These are phyloP conservation scores for Chrysolina oricalcia DNA, from an alignment of 2,888 invertebrate species.

Conservation along the genomic window DNA sequence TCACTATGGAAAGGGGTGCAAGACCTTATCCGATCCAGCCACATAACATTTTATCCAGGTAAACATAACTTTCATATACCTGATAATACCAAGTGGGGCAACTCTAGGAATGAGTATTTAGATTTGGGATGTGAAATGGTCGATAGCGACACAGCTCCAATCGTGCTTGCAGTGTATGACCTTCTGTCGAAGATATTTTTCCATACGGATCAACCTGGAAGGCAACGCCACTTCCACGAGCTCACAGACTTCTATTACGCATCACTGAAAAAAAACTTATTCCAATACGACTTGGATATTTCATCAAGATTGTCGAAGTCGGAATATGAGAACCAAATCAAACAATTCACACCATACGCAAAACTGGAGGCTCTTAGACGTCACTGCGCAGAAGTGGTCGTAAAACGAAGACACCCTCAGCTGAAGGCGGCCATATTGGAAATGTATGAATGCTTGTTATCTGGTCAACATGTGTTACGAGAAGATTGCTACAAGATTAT, in stretches of 20 bases:
- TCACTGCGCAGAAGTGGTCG: background rate
- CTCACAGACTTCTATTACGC: background rate
- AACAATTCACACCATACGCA: background rate
- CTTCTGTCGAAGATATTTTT: background rate
- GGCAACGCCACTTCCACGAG: background rate
- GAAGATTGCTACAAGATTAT: background rate
- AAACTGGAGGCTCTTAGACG: background rate
- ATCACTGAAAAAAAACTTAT: background rate
- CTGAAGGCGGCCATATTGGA: background rate
- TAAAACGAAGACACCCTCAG: background rate
- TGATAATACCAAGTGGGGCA: background rate
- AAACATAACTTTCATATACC: background rate
- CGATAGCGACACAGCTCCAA: background rate
- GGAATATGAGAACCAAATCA: background rate
- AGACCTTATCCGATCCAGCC: background rate
- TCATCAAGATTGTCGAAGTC: background rate
- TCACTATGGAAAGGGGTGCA: background rate
- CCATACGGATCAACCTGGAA: background rate
- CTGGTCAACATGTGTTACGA: background rate
- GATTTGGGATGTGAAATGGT: background rate
- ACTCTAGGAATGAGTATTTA: background rate
- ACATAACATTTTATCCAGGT: background rate
- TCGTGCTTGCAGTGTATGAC: background rate
- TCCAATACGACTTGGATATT: background rate
- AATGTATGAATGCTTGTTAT: background rate